Evolutionary conservation across 2,888 invertebrate genomes (phyloP).

Genomic region (Ormyrus labotus): DNA sequence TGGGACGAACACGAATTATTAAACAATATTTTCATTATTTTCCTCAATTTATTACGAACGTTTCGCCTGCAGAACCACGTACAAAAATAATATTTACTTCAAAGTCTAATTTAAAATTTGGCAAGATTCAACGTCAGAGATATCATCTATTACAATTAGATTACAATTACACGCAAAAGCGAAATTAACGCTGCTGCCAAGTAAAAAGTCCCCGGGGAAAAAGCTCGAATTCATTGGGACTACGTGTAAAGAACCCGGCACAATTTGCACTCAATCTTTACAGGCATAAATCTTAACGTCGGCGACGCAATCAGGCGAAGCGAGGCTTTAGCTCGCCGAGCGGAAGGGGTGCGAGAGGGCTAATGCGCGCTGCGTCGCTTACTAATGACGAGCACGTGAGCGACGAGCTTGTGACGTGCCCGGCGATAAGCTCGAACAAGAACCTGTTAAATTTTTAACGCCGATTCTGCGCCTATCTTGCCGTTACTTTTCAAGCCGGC

Average conservation of each 20-base stretch:
- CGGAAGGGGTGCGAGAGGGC: neutral
- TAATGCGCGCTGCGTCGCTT: conserved; percentile 1
- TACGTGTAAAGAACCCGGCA: neutral
- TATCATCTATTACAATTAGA: too few species aligned
- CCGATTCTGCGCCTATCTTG: conserved; percentile 10
- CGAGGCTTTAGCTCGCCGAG: neutral
- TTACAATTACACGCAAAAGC: too few species aligned
- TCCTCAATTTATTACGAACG: too few species aligned
- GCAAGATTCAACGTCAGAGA: too few species aligned
- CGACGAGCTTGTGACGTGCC: conserved; percentile 39
- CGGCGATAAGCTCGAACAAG: conserved; percentile 23
- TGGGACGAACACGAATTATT: too few species aligned
- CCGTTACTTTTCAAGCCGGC: conserved; percentile 19
- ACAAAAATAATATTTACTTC: too few species aligned
- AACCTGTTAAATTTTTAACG: conserved; percentile 34
- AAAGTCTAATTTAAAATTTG: too few species aligned
- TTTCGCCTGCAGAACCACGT: too few species aligned
- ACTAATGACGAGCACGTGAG: conserved; percentile 45
- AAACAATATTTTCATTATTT: too few species aligned
- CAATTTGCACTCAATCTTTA: conserved; percentile 47
- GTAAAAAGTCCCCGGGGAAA: neutral
- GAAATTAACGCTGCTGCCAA: too few species aligned
- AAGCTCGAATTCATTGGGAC: neutral
- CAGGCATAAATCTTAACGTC: conserved; percentile 39
- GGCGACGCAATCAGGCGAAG: conserved; percentile 37